Base-by-base conservation (phyloP, 2,888 invertebrate genomes). In the Epirrhoe tristata region DNA sequence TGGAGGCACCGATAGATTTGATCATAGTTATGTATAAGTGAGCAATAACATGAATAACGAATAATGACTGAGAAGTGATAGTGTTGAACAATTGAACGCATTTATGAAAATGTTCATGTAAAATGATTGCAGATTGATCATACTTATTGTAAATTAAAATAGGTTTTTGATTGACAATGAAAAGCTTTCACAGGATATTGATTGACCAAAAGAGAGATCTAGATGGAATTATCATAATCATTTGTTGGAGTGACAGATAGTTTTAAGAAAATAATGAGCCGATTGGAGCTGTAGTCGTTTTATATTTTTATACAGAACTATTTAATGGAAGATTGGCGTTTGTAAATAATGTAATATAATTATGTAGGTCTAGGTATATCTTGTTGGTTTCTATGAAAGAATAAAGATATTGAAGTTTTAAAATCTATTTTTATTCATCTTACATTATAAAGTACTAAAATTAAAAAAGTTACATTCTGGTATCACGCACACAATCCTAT, bases 281-380 rank as follows among this genome's bases (percentile, higher is more conserved):
- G 0, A 16, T 12, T 1, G 24, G 24, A 43, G 17, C 12, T 56
- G 3, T 17, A 17, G 24, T 55, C 39, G 39, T 62, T 55, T 58
- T 63, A 46, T 57, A 57, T 32, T 52, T 57, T 57, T 63, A 57
- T 63, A 62, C 5, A 39, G 6, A 53, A 53, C 8, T 48, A 48
- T 55, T 48, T 12, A 54, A 7, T 24, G 32, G 32, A 59, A 6
- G 7, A 8, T 43, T 43, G 43, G 17, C 17, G 54, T 57, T 43
- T 63, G 57, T 63, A 53, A 51, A 63, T 53, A 53, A 31, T 62
- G 50, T 54, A 54, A 55, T 8, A 17, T 52, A 46, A 12, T 4
- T 12, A 5, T 46, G 36, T 46, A 43, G n/a, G n/a, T n/a, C n/a
- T 24, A 24, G 1, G 24, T 24, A 24, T 31, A 10, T 24, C 34